Conservation (phyloP, 37 sponge, comb jelly and placozoan genomes). For the Haliclona indistincta region DNA sequence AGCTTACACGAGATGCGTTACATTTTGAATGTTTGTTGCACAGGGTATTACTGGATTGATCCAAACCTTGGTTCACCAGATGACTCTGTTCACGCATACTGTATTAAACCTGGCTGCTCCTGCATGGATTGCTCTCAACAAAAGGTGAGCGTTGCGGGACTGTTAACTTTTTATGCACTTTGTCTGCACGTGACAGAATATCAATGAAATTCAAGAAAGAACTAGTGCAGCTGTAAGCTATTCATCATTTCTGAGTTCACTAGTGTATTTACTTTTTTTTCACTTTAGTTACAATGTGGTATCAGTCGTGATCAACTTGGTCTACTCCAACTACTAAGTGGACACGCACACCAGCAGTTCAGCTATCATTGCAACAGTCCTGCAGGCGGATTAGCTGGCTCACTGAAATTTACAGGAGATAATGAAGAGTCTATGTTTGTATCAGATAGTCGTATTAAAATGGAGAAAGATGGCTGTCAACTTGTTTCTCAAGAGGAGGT, state of each 20-base stretch:
- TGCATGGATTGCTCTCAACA: conserved; percentile 44
- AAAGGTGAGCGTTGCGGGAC: background rate
- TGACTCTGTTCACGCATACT: conserved; percentile 67
- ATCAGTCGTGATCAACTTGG: conserved; percentile 40
- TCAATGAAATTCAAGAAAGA: background rate
- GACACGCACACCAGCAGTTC: conserved; percentile 48
- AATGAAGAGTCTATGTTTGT: conserved; percentile 7
- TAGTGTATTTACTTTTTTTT: background rate
- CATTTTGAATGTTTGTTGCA: too few species aligned
- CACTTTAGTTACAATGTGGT: conserved; percentile 33
- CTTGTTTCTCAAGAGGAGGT: background rate
- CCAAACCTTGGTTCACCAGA: conserved; percentile 72
- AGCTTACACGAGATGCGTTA: too few species aligned
- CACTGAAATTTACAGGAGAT: conserved; percentile 18
- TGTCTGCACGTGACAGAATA: too few species aligned
- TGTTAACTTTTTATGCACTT: too few species aligned
- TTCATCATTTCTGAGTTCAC: too few species aligned
- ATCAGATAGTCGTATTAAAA: background rate
- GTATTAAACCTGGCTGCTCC: conserved; percentile 64
- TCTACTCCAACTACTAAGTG: conserved; percentile 56
- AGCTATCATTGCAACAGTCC: conserved; percentile 6
- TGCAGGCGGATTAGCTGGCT: background rate
- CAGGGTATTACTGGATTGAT: conserved; percentile 78
- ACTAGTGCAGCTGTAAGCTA: background rate
- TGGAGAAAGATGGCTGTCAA: conserved; percentile 1